phyloP scores from a whole-genome alignment of 2,797 vertebrate species.

The Denticeps clupeoides region DNA sequence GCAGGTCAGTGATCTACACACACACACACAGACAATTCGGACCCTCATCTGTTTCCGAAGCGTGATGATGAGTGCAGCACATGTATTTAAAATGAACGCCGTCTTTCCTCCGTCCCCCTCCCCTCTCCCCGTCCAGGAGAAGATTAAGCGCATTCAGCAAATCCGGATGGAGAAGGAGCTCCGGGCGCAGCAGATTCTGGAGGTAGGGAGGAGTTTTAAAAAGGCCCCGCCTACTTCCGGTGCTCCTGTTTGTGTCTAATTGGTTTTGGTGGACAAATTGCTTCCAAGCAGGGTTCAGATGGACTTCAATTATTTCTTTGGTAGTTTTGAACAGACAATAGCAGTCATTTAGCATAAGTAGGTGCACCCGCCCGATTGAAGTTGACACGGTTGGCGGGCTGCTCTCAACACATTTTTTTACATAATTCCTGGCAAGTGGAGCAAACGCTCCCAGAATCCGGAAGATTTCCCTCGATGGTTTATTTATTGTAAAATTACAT shows the following conservation, averaged over 20 bases:
- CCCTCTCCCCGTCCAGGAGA: conserved; percentile 64
- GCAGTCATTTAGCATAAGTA: conserved; percentile 70
- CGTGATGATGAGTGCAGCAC: too few relatives aligned
- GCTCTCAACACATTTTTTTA: conserved; percentile 69
- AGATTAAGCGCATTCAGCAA: conserved; percentile 98
- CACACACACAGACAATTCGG: conserved; percentile 6
- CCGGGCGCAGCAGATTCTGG: conserved; percentile 95
- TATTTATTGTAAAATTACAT: too few relatives aligned
- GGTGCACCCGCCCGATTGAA: conserved; percentile 61
- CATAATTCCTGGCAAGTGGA: too few relatives aligned
- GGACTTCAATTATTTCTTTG: too few relatives aligned
- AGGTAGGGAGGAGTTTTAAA: conserved; percentile 67
- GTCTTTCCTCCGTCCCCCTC: neutral
- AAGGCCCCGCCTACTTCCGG: neutral
- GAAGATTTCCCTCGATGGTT: neutral
- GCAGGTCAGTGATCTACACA: conserved; percentile 68
- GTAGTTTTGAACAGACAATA: conserved; percentile 57
- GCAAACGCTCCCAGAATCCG: too few relatives aligned
- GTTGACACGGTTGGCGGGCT: conserved; percentile 71
- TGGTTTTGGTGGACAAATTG: too few relatives aligned
- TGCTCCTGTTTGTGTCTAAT: too few relatives aligned
- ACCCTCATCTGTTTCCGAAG: too few relatives aligned
- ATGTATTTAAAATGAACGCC: too few relatives aligned
- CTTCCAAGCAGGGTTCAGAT: too few relatives aligned
- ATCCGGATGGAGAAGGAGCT: conserved; percentile 98